Percentiles rank a stretch among this genome's conserved stretches.
phyloP scores from a whole-genome alignment of 2,888 invertebrate species.

The Pollenia amentaria region DNA sequence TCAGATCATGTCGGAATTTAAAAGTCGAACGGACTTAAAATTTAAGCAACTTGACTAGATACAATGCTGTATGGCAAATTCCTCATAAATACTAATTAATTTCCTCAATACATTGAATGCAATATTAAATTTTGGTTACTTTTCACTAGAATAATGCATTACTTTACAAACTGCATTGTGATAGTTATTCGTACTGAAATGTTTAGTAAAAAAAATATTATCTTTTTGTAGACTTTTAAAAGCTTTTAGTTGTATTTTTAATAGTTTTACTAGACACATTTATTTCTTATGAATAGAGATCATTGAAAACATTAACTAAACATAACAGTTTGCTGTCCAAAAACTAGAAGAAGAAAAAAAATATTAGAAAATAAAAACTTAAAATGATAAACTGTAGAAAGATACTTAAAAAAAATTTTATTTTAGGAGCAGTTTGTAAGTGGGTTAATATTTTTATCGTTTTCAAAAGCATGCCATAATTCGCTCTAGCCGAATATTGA shows the following conservation, averaged over 20 bases:
- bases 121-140: neutral
- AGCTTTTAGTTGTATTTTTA: constrained; percentile 72
- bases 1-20: too few species aligned
- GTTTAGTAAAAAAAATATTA: constrained; percentile 45
- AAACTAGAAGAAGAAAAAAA: constrained; percentile 24
- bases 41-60: too few species aligned
- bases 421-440: constrained; percentile 19
- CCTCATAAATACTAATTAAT: too few species aligned
- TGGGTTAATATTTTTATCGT: neutral
- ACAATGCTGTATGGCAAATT: too few species aligned
- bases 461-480: too few species aligned
- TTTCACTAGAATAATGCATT: neutral
- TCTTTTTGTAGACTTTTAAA: constrained; percentile 65
- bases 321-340: constrained; percentile 54
- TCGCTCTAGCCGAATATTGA: too few species aligned
- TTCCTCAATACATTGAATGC: too few species aligned
- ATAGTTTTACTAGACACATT: constrained; percentile 70
- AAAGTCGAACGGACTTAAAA: too few species aligned
- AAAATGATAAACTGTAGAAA: constrained; percentile 7
- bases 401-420: constrained; percentile 9
- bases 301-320: constrained; percentile 63
- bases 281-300: constrained; percentile 60
- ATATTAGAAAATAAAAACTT: constrained; percentile 8
- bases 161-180: constrained; percentile 9
- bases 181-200: constrained; percentile 22